phyloP scores from a whole-genome alignment of 2,113 vertebrate genomes.

The Panthera uncia region DNA sequence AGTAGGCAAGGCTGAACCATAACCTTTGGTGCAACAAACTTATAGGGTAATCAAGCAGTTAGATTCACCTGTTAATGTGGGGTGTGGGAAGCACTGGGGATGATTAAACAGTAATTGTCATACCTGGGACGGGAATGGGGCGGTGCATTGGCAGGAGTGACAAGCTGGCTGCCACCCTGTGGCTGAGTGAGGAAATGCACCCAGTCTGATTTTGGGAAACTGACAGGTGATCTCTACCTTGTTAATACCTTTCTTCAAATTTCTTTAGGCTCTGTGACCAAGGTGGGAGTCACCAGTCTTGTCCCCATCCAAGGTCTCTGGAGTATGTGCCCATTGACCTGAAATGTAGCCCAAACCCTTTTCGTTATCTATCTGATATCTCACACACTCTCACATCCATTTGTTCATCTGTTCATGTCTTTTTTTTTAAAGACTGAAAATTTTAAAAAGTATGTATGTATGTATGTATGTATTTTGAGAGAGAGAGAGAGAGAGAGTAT shows the following conservation, averaged over 20 bases:
- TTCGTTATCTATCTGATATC: not conserved
- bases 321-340: not conserved
- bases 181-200: not conserved
- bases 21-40: not conserved
- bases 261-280: not conserved
- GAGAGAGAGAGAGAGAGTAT: no score
- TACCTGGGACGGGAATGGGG: not conserved
- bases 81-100: not conserved
- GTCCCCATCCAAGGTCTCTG: not conserved
- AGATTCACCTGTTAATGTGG: not conserved
- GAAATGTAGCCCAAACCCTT: not conserved
- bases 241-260: not conserved
- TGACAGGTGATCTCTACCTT: not conserved
- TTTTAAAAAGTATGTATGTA: no score
- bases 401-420: not conserved
- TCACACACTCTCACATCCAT: not conserved
- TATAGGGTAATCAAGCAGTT: not conserved
- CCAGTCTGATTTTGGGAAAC: not conserved
- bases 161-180: conserved; percentile 26
- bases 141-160: accelerated
- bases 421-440: no score
- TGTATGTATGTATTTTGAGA: no score
- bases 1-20: not conserved
- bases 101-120: not conserved
- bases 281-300: not conserved